Evolutionary conservation across 2,797 vertebrate species (phyloP), one percentile per base, ranked within the genome.

Genomic region (Microchirus variegatus): DNA sequence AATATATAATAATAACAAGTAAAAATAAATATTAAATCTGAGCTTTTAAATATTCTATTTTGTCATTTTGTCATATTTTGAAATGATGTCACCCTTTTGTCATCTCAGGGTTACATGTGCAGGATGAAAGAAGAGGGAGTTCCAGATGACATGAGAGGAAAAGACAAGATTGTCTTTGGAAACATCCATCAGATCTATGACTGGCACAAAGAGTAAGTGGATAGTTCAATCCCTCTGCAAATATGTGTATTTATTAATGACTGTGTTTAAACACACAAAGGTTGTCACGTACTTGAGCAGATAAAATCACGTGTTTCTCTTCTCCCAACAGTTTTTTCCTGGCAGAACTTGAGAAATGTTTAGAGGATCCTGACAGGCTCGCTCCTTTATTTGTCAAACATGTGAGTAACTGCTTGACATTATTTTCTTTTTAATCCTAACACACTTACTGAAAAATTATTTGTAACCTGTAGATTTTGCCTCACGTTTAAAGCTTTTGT

Each of bases 151-250:
- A 99, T 99, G 98, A 96, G 96, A 89, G 98, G 97, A 81, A 99
- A 99, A 91, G 97, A 99, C 91, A 99, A 99, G 90, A 98, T 98
- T 10, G 96, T 99, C 45, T 99, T 99, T 82, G 98, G 98, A 87
- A 99, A 99, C 90, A 98, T 99, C 86, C 96, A 98, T 88, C 98
- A 99, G 92, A 99, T 99, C 76, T 98, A 96, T 10, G 98, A 99
- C 89, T 99, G 97, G 98, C 98, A 99, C 94, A 96, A 95, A 95
- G 98, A 99, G 98, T 99, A 96, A 0, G 89, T 17, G 6, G 9
- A 41, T 45, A 18, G 6, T 53, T 31, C 35, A 12, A 46, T 42
- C 15, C 16, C 2, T 22, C 7, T 19, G 4, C 43, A 53, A 17
- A 54, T 22, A 22, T 63, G 5, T 41, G 13, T 11, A 41, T 41